These are phyloP conservation scores for Meloidogyne chitwoodi DNA, from an alignment of 1,140 invertebrate genomes.

Conservation along the genomic window DNA sequence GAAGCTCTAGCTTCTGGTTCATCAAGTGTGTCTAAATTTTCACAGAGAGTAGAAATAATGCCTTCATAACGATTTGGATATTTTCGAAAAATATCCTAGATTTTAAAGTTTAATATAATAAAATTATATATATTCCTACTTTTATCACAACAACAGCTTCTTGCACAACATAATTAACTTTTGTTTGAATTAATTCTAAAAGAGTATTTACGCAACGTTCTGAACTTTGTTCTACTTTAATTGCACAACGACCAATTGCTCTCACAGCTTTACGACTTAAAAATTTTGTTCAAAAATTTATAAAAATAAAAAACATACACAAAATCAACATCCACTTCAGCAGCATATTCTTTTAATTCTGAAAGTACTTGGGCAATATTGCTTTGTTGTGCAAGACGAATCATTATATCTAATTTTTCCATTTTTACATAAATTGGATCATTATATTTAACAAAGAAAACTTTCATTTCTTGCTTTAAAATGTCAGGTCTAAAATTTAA, in stretches of 20 bases:
- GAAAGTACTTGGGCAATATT: conserved; percentile 98
- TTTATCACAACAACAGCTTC: conserved; percentile 99
- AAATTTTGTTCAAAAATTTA: conserved; percentile 38
- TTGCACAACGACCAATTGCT: conserved; percentile 96
- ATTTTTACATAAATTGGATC: conserved; percentile 87
- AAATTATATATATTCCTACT: conserved; percentile 6
- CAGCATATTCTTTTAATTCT: conserved; percentile 87
- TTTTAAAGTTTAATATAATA: neutral
- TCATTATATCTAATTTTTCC: conserved; percentile 99
- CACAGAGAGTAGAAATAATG: conserved; percentile 97
- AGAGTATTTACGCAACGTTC: conserved; percentile 96
- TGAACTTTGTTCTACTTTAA: conserved; percentile 97
- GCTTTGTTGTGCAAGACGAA: conserved; percentile 89
- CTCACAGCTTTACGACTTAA: conserved; percentile 96
- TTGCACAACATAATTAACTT: conserved; percentile 98
- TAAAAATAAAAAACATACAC: neutral
- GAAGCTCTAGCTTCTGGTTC: conserved; percentile 97
- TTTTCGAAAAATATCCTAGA: conserved; percentile 94
- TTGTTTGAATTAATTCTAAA: conserved; percentile 98
- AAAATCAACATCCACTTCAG: neutral
- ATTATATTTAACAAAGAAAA: conserved; percentile 99
- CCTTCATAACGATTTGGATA: conserved; percentile 99
- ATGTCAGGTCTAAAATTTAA: conserved; percentile 76
- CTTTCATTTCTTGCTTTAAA: conserved; percentile 99
- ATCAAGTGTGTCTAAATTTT: conserved; percentile 96